A percentile compares a stretch with the other conserved stretches of the same genome.
phyloP scores from a whole-genome alignment of 2,888 invertebrate genomes.

The Nebria brevicollis region DNA sequence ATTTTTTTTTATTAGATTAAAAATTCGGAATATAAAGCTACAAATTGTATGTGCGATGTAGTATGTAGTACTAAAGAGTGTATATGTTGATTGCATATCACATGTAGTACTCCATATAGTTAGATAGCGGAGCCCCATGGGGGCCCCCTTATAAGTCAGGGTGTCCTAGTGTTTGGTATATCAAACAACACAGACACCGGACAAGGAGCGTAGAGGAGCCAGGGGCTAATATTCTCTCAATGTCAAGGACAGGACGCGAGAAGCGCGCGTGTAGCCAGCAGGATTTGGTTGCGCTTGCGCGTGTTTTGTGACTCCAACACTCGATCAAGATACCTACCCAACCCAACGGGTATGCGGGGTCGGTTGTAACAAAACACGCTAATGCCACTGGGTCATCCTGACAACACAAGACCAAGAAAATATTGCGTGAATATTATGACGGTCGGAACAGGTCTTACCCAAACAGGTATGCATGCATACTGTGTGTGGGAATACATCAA shows the following conservation, averaged over 20 bases:
- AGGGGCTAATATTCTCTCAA: constrained; percentile 28
- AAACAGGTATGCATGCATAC: background rate
- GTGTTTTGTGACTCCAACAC: constrained; percentile 26
- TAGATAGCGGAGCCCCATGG: constrained; percentile 24
- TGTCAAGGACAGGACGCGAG: constrained; percentile 46
- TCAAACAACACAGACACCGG: background rate
- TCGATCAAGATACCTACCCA: constrained; percentile 13
- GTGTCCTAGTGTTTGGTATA: constrained; percentile 5
- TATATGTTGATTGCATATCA: no score
- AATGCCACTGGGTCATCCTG: constrained; percentile 23
- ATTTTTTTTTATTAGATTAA: no score
- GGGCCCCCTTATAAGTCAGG: constrained; percentile 35
- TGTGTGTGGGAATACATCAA: background rate
- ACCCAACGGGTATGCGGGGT: constrained; percentile 7
- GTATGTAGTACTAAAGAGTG: no score
- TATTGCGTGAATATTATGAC: background rate
- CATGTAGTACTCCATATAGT: background rate
- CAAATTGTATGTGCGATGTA: no score
- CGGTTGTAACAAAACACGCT: constrained; percentile 11
- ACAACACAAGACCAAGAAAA: background rate
- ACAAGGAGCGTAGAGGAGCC: background rate
- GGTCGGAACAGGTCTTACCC: background rate
- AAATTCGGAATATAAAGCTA: no score
- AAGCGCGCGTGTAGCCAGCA: background rate
- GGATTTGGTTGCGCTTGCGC: background rate